Conservation (phyloP, 2,888 invertebrate genomes). For the Heliconius charithonia region DNA sequence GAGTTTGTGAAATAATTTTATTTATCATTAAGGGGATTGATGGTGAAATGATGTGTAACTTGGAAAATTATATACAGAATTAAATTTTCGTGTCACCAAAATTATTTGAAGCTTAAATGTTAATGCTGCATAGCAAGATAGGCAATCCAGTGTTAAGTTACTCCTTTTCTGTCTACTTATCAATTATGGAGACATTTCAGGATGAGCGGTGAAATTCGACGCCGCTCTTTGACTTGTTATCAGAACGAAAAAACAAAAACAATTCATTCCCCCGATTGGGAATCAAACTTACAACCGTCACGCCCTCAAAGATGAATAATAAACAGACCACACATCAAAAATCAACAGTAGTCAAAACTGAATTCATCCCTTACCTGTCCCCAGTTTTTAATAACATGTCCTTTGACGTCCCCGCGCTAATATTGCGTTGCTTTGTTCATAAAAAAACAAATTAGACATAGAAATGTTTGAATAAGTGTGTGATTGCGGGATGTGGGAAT, state of each 20-base stretch:
- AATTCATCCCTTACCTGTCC: conserved; percentile 40
- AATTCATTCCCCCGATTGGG: neutral
- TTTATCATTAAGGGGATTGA: conserved; percentile 76
- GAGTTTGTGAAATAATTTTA: conserved; percentile 74
- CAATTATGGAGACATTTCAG: too few relatives aligned
- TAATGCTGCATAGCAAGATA: neutral
- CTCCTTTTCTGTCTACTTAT: too few relatives aligned
- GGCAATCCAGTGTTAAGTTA: neutral
- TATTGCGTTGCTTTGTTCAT: conserved; percentile 67
- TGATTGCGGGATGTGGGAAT: conserved; percentile 67
- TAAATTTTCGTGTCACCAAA: neutral
- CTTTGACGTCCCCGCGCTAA: conserved; percentile 62
- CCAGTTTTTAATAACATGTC: conserved; percentile 45
- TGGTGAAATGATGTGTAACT: neutral
- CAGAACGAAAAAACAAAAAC: neutral
- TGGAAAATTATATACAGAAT: neutral
- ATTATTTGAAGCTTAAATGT: neutral
- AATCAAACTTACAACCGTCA: neutral
- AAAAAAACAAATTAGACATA: conserved; percentile 67
- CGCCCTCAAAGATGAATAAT: neutral
- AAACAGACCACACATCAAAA: neutral
- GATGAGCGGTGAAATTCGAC: too few relatives aligned
- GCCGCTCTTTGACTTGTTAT: too few relatives aligned
- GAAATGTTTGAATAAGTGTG: conserved; percentile 81
- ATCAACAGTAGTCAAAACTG: neutral